These are phyloP conservation scores for Plecturocebus donacophilus DNA, from an alignment of 2,113 vertebrate genomes.

Conservation along the genomic window DNA sequence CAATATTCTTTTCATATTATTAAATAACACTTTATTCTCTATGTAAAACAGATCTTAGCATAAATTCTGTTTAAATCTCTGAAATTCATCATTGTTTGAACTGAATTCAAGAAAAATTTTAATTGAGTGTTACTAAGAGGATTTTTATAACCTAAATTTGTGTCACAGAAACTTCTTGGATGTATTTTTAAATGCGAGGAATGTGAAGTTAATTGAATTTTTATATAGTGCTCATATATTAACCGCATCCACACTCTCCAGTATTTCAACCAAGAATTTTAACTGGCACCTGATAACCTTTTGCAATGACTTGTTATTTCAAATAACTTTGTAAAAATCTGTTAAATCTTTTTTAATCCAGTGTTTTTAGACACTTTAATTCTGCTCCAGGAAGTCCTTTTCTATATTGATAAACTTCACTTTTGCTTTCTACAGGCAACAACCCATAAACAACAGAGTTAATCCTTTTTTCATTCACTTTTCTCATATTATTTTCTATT, in stretches of 20 bases:
- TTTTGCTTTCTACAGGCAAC: not conserved
- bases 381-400: not conserved
- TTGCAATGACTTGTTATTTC: slow-evolving; percentile 13
- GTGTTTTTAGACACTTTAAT: not conserved
- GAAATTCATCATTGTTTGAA: slow-evolving; percentile 2
- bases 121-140: not conserved
- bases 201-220: slow-evolving; percentile 40
- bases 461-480: not conserved
- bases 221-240: slow-evolving; percentile 25
- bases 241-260: not conserved
- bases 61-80: slow-evolving; percentile 2
- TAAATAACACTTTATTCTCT: not conserved
- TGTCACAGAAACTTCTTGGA: slow-evolving; percentile 17
- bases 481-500: not conserved
- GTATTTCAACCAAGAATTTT: slow-evolving; percentile 58
- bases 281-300: slow-evolving; percentile 38
- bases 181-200: slow-evolving; percentile 35
- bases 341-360: not conserved
- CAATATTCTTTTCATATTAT: not conserved
- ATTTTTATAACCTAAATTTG: slow-evolving; percentile 36
- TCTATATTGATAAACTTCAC: not conserved
- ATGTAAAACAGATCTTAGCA: not conserved
- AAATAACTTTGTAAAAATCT: not conserved
- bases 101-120: not conserved
- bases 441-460: not conserved